These are phyloP conservation scores for Syngnathoides biaculeatus DNA, from an alignment of 2,113 vertebrate species.

Conservation along the genomic window DNA sequence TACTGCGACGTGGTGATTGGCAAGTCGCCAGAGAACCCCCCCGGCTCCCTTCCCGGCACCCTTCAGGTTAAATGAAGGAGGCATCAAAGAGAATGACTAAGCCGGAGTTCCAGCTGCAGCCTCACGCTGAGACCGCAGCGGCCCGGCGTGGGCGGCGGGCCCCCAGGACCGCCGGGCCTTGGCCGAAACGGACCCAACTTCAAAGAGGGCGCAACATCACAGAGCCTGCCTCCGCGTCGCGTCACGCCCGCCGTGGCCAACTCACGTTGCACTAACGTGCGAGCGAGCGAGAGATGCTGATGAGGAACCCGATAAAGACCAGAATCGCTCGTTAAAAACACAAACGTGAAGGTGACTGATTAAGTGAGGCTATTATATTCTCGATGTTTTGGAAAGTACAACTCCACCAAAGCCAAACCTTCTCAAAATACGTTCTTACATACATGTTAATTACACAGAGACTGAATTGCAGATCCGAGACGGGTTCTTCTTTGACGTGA, in stretches of 20 bases:
- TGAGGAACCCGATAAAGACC: neutral
- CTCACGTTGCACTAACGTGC: neutral
- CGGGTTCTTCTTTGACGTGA: too few relatives aligned
- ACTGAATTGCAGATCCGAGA: too few relatives aligned
- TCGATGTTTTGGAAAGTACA: neutral
- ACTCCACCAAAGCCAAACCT: neutral
- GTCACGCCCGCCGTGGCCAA: neutral
- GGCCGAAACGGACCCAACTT: neutral
- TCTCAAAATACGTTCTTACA: neutral
- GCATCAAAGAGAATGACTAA: conserved; percentile 59
- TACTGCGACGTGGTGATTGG: neutral
- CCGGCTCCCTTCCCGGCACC: neutral
- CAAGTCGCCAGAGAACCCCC: neutral
- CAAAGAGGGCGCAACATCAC: conserved; percentile 38
- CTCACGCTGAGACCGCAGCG: conserved; percentile 49
- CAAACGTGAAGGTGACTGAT: too few relatives aligned
- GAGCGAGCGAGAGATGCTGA: neutral
- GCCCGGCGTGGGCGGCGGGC: conserved; percentile 9
- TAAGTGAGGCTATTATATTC: too few relatives aligned
- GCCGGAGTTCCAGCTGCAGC: conserved; percentile 35
- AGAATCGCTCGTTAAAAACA: neutral
- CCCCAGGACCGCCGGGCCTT: neutral
- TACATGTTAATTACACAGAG: neutral
- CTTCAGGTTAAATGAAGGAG: conserved; percentile 41
- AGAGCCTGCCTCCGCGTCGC: neutral